Percentiles rank a stretch among this genome's conserved stretches.
These are phyloP conservation scores for Ennomos erosarius DNA, from an alignment of 2,888 invertebrate genomes.

Conservation along the genomic window DNA sequence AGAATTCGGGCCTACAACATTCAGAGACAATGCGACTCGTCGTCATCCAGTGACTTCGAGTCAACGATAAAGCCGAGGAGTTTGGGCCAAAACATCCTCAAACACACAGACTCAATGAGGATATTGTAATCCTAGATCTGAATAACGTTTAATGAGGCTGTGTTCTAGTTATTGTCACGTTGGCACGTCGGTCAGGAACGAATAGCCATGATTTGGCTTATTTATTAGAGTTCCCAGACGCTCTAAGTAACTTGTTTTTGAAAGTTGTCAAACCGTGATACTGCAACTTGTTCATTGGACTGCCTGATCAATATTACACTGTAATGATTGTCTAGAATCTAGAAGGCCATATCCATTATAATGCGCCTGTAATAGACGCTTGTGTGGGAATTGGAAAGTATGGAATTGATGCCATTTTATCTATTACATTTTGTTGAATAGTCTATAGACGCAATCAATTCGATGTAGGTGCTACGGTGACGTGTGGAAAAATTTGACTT, in stretches of 20 bases:
- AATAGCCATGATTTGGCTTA: too few relatives aligned
- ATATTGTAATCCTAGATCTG: conserved; percentile 65
- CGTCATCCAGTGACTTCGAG: conserved; percentile 72
- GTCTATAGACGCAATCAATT: too few relatives aligned
- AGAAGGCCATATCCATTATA: too few relatives aligned
- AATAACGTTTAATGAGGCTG: conserved; percentile 57
- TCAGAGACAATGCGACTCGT: conserved; percentile 64
- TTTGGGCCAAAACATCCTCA: conserved; percentile 72
- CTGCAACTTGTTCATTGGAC: too few relatives aligned
- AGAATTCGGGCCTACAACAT: conserved; percentile 63
- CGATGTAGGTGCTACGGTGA: conserved; percentile 13
- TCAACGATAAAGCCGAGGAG: conserved; percentile 59
- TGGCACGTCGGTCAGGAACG: not conserved
- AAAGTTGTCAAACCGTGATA: too few relatives aligned
- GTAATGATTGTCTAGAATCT: too few relatives aligned
- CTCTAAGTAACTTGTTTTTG: too few relatives aligned
- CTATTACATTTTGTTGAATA: not conserved
- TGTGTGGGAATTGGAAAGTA: too few relatives aligned
- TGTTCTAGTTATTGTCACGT: conserved; percentile 55
- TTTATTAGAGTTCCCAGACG: too few relatives aligned
- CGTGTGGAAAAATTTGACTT: conserved; percentile 10
- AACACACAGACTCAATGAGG: conserved; percentile 79
- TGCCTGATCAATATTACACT: too few relatives aligned
- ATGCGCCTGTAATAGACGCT: too few relatives aligned
- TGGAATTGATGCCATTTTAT: conserved; percentile 13